phyloP scores from a whole-genome alignment of 2,888 invertebrate species.

The Eubasilissa splendida region DNA sequence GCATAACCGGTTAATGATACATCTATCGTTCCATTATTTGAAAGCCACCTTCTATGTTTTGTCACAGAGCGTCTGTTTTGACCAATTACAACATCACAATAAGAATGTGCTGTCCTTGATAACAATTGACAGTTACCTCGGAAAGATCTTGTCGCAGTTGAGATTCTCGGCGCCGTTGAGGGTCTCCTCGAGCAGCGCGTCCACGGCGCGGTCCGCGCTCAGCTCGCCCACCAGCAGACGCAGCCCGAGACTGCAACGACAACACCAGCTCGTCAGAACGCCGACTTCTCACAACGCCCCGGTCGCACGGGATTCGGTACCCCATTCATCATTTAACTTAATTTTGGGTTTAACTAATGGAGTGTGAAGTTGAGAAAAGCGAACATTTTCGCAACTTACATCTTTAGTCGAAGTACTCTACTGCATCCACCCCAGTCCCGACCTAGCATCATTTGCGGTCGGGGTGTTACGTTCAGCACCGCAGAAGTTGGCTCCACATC shows the following conservation, averaged over 20 bases:
- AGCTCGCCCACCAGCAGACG: conserved; percentile 71
- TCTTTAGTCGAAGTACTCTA: no score
- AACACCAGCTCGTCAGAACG: no score
- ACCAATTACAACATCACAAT: background rate
- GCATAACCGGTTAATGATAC: background rate
- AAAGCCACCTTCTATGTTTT: background rate
- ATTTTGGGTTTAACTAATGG: no score
- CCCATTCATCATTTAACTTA: no score
- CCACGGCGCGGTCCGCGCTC: conserved; percentile 68
- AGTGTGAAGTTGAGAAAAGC: no score
- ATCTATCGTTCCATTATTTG: background rate
- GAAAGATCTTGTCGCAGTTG: conserved; percentile 70
- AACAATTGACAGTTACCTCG: conserved; percentile 64
- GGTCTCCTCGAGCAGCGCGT: conserved; percentile 69
- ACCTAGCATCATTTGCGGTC: no score
- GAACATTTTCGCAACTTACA: no score
- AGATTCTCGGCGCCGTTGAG: conserved; percentile 70
- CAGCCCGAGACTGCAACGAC: conserved; percentile 68
- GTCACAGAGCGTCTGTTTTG: background rate
- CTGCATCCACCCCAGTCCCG: no score
- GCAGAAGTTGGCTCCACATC: no score
- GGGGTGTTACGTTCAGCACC: no score
- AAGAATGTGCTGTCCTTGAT: background rate
- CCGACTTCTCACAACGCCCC: no score
- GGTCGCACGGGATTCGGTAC: no score